Base-by-base conservation (phyloP, 2,888 invertebrate genomes). In the Allophyes oxyacanthae region DNA sequence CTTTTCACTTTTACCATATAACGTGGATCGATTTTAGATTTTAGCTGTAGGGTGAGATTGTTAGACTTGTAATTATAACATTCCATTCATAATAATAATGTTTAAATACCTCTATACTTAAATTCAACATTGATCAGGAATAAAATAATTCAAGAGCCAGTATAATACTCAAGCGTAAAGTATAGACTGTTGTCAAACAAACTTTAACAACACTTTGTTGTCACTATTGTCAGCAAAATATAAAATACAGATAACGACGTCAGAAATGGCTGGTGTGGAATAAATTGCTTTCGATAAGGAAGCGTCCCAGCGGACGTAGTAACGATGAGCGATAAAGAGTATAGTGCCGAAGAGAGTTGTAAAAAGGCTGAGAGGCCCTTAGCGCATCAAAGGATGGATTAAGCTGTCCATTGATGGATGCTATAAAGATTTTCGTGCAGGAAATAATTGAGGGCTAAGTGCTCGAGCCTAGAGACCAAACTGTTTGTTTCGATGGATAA, bases 231-330 rank as follows among this genome's bases (percentile, higher is more conserved):
- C 20, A 20, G 4, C 20, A n/a, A n/a, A n/a, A n/a, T n/a, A 20
- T 20, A 20, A 20, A 20, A 20, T 4, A 20, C 20, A 20, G 20
- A 20, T 20, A 28, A 8, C 2, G 28, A 28, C 43, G 30, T 11
- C 20, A 13, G 28, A 49, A 45, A 45, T 32, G 43, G 43, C 20
- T 32, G 20, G 48, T 38, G 42, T 38, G 6, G 45, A 50, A 42
- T 64, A 49, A 46, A 65, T 57, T 71, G 32, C 13, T 50, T 37
- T 45, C 30, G 38, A 46, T 32, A 36, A 41, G 26, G 11, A 43
- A 43, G 37, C n/a, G n/a, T 40, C 15, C 26, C 26, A 48, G 2
- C n/a, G 11, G 28, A 3, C 30, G 28, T 26, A 46, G 7, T 38
- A 44, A 41, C 40, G 36, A 34, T 33, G 32, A 45, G 13, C 10